phyloP scores from a whole-genome alignment of 2,888 invertebrate genomes.

The Serrognathus titanus region DNA sequence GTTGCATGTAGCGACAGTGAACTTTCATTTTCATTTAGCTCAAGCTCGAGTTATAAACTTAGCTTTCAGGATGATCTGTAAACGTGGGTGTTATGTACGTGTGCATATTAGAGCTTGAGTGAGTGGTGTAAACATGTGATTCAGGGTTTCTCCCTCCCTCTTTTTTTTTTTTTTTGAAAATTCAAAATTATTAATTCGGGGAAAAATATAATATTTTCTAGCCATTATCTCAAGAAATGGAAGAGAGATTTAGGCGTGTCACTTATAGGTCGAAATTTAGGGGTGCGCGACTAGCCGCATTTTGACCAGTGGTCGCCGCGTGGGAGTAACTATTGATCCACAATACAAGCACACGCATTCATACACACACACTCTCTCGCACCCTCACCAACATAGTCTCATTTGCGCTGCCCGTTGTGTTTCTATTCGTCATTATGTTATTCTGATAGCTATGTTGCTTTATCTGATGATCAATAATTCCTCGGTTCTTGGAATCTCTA shows the following conservation, averaged over 20 bases:
- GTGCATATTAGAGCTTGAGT: too few relatives aligned
- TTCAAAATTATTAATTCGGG: too few relatives aligned
- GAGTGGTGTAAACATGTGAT: too few relatives aligned
- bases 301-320: constrained; percentile 50
- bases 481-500: constrained; percentile 40
- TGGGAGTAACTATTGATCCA: constrained; percentile 50
- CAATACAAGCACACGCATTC: constrained; percentile 36
- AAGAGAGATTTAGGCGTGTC: constrained; percentile 42
- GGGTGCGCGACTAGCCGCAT: constrained; percentile 44
- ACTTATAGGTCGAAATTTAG: constrained; percentile 46
- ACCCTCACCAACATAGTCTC: constrained; percentile 37
- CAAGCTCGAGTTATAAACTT: too few relatives aligned
- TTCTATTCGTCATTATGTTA: constrained; percentile 46
- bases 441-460: constrained; percentile 45
- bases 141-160: too few relatives aligned
- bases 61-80: too few relatives aligned
- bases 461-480: constrained; percentile 50
- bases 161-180: too few relatives aligned
- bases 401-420: constrained; percentile 47
- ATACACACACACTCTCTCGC: constrained; percentile 27
- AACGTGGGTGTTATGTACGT: too few relatives aligned
- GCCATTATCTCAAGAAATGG: not conserved
- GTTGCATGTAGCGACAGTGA: too few relatives aligned
- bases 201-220: too few relatives aligned
- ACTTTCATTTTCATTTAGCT: too few relatives aligned